These are phyloP conservation scores for Sebastes cheni DNA, from an alignment of 2,797 vertebrate genomes.

Conservation along the genomic window DNA sequence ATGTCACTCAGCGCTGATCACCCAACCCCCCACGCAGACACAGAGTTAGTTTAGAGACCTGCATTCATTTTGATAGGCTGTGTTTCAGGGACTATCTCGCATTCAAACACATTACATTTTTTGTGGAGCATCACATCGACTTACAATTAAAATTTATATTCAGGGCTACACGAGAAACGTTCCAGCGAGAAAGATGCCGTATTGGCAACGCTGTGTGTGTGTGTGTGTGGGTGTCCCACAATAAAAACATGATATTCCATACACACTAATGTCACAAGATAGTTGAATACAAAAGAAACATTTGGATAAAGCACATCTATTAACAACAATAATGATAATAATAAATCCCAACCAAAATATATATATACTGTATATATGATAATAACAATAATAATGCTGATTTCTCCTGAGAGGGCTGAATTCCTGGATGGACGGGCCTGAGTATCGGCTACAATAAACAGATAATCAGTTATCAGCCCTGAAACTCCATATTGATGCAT, in stretches of 20 bases:
- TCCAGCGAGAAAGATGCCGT: accelerated
- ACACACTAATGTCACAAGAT: not conserved
- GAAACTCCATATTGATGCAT: not conserved
- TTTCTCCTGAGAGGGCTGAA: not conserved
- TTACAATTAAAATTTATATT: no score
- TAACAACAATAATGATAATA: not conserved
- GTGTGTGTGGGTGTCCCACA: not conserved
- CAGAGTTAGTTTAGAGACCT: no score
- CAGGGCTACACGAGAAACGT: accelerated
- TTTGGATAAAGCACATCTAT: not conserved
- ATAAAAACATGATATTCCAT: not conserved
- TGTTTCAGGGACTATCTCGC: no score
- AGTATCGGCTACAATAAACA: not conserved
- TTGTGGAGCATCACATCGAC: no score
- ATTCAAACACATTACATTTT: no score
- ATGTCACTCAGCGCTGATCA: no score
- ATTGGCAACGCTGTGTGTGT: not conserved
- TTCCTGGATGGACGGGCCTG: not conserved
- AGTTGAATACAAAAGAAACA: not conserved
- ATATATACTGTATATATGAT: not conserved
- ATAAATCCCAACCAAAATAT: not conserved
- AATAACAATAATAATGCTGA: not conserved
- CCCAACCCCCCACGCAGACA: no score
- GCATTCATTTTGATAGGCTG: no score
- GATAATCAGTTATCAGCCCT: not conserved